phyloP scores from a whole-genome alignment of 2,797 vertebrate genomes.

The Manis pentadactyla region DNA sequence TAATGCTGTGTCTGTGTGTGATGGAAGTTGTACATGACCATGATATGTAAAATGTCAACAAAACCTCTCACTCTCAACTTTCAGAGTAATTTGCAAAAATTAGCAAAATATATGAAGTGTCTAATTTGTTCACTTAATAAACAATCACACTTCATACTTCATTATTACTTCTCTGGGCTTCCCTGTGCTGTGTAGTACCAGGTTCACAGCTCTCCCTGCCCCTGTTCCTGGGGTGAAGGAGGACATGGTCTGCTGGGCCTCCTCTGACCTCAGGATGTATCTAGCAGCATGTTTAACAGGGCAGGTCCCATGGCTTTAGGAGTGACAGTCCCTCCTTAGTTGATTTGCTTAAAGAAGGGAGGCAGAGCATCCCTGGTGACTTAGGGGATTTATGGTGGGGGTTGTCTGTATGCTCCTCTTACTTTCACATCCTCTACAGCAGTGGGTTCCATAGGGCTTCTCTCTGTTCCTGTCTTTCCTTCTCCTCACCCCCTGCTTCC shows the following conservation, averaged over 20 bases:
- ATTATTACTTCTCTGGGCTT: neutral
- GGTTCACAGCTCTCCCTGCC: neutral
- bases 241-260: neutral
- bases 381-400: conserved; percentile 29
- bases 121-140: conserved; percentile 33
- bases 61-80: neutral
- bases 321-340: neutral
- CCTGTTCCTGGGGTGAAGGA: neutral
- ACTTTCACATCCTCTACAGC: neutral
- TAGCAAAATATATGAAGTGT: neutral
- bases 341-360: conserved; percentile 36
- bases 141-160: neutral
- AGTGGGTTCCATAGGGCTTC: neutral
- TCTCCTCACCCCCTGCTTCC: too few species aligned
- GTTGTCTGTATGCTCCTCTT: neutral
- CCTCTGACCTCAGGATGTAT: neutral
- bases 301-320: neutral
- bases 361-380: neutral
- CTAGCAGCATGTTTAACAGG: neutral
- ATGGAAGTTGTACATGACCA: neutral
- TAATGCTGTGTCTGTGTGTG: neutral
- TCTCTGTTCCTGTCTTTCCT: neutral
- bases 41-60: neutral
- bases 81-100: conserved; percentile 33
- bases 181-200: neutral